Conservation (phyloP, 2,113 vertebrate species). For the Psephotus haematonotus region DNA sequence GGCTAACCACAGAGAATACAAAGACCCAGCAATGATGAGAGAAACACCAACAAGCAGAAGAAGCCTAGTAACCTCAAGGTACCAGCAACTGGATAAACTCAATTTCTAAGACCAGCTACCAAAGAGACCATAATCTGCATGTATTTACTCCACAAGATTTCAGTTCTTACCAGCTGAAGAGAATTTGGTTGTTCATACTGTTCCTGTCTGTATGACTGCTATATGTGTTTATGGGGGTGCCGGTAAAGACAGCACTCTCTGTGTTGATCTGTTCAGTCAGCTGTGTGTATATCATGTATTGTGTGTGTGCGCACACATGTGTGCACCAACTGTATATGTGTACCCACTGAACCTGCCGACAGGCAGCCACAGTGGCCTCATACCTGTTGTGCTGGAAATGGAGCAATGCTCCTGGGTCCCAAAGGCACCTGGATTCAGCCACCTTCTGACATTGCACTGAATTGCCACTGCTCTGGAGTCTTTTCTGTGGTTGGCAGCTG, state of each 20-base stretch:
- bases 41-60: neutral
- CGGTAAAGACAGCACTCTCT: neutral
- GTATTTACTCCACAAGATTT: neutral
- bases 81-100: neutral
- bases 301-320: fast-evolving
- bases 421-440: neutral
- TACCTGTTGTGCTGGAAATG: neutral
- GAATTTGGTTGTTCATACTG: neutral
- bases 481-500: neutral
- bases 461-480: neutral
- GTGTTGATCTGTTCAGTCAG: neutral
- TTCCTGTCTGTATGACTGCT: neutral
- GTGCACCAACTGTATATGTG: neutral
- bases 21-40: neutral
- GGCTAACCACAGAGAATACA: neutral
- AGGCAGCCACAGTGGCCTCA: neutral
- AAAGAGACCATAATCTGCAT: neutral
- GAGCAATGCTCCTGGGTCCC: neutral
- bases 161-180: neutral
- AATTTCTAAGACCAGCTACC: neutral
- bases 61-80: neutral
- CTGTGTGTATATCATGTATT: neutral
- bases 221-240: neutral
- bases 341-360: neutral
- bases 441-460: neutral